These are phyloP conservation scores for Galeopterus variegatus DNA, from an alignment of 2,113 vertebrate genomes.

Conservation along the genomic window DNA sequence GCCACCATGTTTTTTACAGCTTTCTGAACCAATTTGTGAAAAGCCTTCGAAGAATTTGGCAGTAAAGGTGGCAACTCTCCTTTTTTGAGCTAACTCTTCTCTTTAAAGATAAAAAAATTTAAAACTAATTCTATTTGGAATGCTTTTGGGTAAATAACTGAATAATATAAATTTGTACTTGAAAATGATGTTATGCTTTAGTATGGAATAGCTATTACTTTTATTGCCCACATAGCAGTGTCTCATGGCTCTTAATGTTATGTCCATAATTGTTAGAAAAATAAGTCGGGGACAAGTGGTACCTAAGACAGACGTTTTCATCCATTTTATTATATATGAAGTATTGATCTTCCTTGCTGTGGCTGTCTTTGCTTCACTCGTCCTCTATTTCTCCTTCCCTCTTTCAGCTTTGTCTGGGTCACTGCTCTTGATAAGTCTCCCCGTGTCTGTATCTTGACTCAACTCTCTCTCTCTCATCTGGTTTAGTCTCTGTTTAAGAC, in stretches of 20 bases:
- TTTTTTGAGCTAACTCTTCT: conserved; percentile 75
- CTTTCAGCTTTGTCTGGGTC: background rate
- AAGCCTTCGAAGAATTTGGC: conserved; percentile 78
- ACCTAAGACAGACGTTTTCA: background rate
- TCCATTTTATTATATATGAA: background rate
- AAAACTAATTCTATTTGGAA: conserved; percentile 66
- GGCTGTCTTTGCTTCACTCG: background rate
- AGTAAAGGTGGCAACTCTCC: conserved; percentile 74
- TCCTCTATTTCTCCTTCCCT: background rate
- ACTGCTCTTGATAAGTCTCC: background rate
- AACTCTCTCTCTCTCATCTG: background rate
- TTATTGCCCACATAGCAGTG: background rate
- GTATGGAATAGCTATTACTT: background rate
- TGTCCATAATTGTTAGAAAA: background rate
- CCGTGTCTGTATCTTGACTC: background rate
- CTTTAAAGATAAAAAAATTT: conserved; percentile 46
- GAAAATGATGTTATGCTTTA: conserved; percentile 34
- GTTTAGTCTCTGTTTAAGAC: background rate
- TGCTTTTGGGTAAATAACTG: conserved; percentile 64
- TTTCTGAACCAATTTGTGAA: conserved; percentile 80
- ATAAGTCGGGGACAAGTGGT: background rate
- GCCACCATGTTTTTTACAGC: conserved; percentile 73
- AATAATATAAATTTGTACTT: conserved; percentile 69
- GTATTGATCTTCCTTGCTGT: background rate
- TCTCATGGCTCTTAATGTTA: background rate